phyloP scores from a whole-genome alignment of 2,797 vertebrate species.

The Taeniopygia guttata region DNA sequence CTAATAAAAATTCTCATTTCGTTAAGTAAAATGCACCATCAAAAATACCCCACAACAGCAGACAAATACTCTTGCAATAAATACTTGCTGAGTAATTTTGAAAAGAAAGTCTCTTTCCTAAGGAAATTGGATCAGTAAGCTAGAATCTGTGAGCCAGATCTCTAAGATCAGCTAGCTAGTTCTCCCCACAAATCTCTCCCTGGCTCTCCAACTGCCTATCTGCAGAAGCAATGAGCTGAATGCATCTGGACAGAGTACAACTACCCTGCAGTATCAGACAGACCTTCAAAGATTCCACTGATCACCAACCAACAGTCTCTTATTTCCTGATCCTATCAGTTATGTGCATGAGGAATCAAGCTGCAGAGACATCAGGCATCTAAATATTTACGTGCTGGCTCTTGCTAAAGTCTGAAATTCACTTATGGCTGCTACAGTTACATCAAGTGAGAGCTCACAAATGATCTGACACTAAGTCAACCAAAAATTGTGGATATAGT shows the following conservation, averaged over 20 bases:
- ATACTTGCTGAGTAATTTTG: background rate
- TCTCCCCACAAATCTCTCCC: background rate
- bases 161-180: background rate
- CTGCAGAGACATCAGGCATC: rapidly evolving
- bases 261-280: background rate
- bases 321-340: background rate
- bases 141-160: background rate
- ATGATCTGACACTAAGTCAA: background rate
- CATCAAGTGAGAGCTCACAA: background rate
- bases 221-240: background rate
- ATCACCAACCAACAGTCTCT: background rate
- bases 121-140: background rate
- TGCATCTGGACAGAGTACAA: background rate
- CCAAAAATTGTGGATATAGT: background rate
- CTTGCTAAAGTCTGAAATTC: background rate
- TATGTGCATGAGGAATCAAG: background rate
- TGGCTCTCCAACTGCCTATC: background rate
- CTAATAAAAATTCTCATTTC: background rate
- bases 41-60: background rate
- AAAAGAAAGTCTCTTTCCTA: background rate
- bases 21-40: background rate
- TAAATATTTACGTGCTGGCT: background rate
- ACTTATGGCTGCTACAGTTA: background rate
- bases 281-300: background rate
- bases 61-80: background rate